phyloP scores from a whole-genome alignment of 2,113 vertebrate species.

The Entomyzon cyanotis region DNA sequence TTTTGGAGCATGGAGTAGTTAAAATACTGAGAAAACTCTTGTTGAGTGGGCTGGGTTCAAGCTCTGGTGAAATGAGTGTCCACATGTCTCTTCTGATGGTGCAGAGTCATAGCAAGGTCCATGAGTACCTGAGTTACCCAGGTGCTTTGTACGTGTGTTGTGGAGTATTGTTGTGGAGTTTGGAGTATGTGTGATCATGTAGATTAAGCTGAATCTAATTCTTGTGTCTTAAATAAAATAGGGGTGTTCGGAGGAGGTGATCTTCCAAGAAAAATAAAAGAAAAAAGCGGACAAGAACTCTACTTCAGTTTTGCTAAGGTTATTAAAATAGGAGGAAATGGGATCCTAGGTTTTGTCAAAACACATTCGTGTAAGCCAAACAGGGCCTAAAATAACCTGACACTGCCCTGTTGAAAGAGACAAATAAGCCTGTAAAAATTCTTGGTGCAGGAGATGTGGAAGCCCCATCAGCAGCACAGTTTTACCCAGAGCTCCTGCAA shows the following conservation, averaged over 20 bases:
- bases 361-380: neutral
- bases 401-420: neutral
- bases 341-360: neutral
- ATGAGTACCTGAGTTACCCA: neutral
- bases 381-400: neutral
- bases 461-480: neutral
- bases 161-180: neutral
- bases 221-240: neutral
- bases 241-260: neutral
- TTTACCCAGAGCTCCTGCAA: fast-evolving
- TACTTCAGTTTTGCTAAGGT: neutral
- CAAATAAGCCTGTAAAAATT: neutral
- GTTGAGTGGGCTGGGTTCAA: neutral
- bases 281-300: neutral
- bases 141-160: neutral
- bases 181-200: neutral
- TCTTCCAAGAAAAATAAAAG: neutral
- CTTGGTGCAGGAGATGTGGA: neutral
- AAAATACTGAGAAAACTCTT: neutral
- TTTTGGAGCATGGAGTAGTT: fast-evolving
- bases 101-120: neutral
- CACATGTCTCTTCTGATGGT: fast-evolving
- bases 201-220: neutral
- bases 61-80: neutral
- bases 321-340: slow-evolving; percentile 33